phyloP scores from a whole-genome alignment of 2,113 vertebrate species.

The Phyllopteryx taeniolatus region DNA sequence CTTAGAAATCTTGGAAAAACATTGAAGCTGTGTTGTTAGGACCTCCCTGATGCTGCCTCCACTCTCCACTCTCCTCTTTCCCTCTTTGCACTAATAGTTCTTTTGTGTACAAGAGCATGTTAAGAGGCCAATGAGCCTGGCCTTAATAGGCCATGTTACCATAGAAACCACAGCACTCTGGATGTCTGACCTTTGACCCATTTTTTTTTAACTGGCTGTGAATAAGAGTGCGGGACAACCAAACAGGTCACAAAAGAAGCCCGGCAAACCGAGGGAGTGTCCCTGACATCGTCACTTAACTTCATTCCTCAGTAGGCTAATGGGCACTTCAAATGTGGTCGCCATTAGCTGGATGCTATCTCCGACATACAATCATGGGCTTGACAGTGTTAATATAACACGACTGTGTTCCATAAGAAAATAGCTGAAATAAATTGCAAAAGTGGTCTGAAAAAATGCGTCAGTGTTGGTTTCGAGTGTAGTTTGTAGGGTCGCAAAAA shows the following conservation, averaged over 20 bases:
- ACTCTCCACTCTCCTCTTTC: constrained; percentile 52
- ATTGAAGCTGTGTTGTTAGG: constrained; percentile 41
- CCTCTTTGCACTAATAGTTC: constrained; percentile 78
- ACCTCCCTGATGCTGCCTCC: constrained; percentile 63
- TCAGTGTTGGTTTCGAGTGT: neutral
- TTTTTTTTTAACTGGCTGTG: constrained; percentile 71
- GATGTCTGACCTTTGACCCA: constrained; percentile 79
- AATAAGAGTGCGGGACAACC: constrained; percentile 70
- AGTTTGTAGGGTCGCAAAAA: constrained; percentile 1
- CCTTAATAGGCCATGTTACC: constrained; percentile 74
- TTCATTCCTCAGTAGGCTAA: constrained; percentile 70
- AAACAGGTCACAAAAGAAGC: constrained; percentile 72
- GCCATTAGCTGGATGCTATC: constrained; percentile 59
- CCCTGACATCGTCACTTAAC: constrained; percentile 78
- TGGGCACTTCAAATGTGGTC: constrained; percentile 70
- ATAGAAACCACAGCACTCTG: constrained; percentile 74
- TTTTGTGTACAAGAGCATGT: constrained; percentile 78
- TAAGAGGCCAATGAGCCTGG: constrained; percentile 79
- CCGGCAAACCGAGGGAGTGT: constrained; percentile 66
- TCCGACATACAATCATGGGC: constrained; percentile 23
- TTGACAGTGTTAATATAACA: constrained; percentile 32
- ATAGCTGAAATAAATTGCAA: neutral
- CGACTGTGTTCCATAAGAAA: neutral
- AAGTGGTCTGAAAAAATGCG: neutral
- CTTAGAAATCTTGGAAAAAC: constrained; percentile 53